phyloP scores from a whole-genome alignment of 2,888 invertebrate species.

The Prosapia bicincta region DNA sequence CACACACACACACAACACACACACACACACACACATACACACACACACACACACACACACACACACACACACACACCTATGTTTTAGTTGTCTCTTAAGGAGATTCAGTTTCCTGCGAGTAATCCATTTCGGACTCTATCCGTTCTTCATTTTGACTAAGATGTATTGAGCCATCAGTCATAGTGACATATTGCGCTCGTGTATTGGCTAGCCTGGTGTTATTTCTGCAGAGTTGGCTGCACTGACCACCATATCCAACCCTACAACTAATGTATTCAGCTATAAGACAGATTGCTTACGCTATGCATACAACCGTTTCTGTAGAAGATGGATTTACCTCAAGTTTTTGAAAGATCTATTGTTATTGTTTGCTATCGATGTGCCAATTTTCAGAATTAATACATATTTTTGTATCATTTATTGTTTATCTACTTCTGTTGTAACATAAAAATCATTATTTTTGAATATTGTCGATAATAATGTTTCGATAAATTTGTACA shows the following conservation, averaged over 20 bases:
- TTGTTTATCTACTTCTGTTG: too few relatives aligned
- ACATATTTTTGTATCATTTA: too few relatives aligned
- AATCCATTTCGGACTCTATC: not conserved
- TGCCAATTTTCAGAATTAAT: too few relatives aligned
- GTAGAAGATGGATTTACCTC: not conserved
- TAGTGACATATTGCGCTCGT: not conserved
- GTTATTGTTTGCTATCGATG: too few relatives aligned
- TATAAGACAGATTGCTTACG: not conserved
- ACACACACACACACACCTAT: too few relatives aligned
- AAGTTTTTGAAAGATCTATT: too few relatives aligned
- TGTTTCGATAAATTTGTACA: too few relatives aligned
- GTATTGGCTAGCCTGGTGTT: not conserved
- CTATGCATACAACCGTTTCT: not conserved
- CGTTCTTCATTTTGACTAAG: not conserved
- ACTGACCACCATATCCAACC: not conserved
- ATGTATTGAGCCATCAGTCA: not conserved
- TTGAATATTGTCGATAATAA: too few relatives aligned
- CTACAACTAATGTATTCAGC: not conserved
- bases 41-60: too few relatives aligned
- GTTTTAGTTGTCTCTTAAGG: not conserved
- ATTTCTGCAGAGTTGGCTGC: not conserved
- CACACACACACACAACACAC: too few relatives aligned
- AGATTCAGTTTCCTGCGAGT: not conserved
- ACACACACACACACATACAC: too few relatives aligned
- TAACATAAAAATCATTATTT: too few relatives aligned